A percentile compares a stretch with the other conserved stretches of the same genome.
Conservation (phyloP, 2,113 vertebrate genomes). For the Jacana jacana region DNA sequence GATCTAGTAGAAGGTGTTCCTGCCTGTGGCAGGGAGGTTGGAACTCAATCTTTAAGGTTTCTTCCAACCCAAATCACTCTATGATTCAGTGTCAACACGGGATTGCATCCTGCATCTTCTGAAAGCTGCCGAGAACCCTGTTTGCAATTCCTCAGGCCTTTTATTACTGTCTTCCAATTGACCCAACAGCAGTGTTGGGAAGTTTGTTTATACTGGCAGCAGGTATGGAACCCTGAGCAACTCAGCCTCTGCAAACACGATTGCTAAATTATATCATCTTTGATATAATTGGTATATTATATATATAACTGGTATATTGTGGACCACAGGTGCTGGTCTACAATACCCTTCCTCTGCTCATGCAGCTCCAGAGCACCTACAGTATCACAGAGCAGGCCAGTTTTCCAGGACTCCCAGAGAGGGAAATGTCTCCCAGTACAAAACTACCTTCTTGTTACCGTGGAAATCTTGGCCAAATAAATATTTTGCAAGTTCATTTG, state of each 20-base stretch:
- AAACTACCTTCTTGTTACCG: neutral
- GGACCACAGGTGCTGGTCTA: neutral
- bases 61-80: no score
- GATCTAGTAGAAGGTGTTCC: no score
- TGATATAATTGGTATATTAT: no score
- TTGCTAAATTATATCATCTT: neutral
- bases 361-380: neutral
- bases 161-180: neutral
- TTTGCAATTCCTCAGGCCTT: neutral
- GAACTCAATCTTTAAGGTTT: no score
- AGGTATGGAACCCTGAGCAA: neutral
- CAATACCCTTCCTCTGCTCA: neutral
- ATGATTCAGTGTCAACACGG: neutral
- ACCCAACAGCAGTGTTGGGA: neutral
- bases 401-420: neutral
- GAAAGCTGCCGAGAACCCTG: neutral
- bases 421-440: neutral
- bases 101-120: neutral
- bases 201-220: neutral
- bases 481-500: neutral
- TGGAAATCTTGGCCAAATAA: neutral
- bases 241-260: neutral
- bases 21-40: no score
- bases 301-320: no score
- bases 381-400: fast-evolving